Base-by-base conservation (phyloP, 2,888 invertebrate species). In the Brachypterus glaber region DNA sequence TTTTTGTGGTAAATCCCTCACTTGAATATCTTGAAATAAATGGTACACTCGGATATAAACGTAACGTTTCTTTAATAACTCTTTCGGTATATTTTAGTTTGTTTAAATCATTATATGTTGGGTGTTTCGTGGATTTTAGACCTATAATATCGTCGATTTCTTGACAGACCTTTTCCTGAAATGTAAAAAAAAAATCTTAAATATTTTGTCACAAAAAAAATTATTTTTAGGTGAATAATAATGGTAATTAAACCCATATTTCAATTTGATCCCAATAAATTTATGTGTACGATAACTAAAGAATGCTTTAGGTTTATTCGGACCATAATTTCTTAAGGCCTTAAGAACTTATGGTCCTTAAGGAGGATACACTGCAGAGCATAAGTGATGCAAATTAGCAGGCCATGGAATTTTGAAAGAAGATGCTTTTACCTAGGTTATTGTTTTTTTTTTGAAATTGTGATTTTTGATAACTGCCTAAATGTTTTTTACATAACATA, bases 11-110 rank as follows among this genome's bases (percentile, higher is more conserved):
- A 17, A 54, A 44, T 26, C 51, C 51, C 38, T 55, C 54, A 12
- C 51, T 48, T 4, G 52, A 43, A 1, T 45, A 40, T 36, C 64
- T 47, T 4, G 56, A 55, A 13, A 64, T 58, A 35, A 61, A 51
- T 3, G 61, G 62, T 4, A 62, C 63, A 37, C 60, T 60, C 1
- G 64, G 63, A 39, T 59, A 63, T 2, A 64, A 45, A 24, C 63
- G 40, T 13, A 64, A 41, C 3, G 58, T 42, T 47, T 64, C 64
- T 44, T 64, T 64, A 27, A 64, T 58, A 2, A 58, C 57, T 17
- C 57, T 49, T 41, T 63, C 64, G 31, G 61, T 48, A 40, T 60
- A 63, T 31, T 59, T 57, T 48, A 64, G 53, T 18, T 64, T 54
- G 16, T 51, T 50, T 2, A 64, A 45, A 37, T 64, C 61, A 13